Base-by-base conservation (phyloP, 2,113 vertebrate genomes). In the Zingel zingel region DNA sequence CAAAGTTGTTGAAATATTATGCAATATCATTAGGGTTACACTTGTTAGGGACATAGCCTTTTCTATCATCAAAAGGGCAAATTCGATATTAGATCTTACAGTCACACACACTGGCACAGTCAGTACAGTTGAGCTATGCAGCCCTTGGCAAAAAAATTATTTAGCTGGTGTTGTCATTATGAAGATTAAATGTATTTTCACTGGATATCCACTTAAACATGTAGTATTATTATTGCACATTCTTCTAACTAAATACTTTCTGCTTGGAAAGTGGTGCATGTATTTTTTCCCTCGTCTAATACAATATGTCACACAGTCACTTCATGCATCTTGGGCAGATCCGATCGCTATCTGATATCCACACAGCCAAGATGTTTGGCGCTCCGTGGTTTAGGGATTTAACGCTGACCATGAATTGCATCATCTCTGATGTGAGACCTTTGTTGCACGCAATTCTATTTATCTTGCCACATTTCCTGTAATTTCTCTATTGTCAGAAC, bases 41-140 rank as follows among this genome's bases (percentile, higher is more conserved):
- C 8, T 45, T 39, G 48, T 13, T 53, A 63, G 16, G 23, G 15
- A 3, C 14, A 3, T 21, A 50, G 25, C 30, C 27, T 74, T 74
- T 74, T 74, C n/a, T 63, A 69, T 68, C 33, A 63, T 57, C 65
- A 48, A 43, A 57, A 48, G 48, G 51, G 58, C 15, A 72, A 59
- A 71, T 76, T 25, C 11, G 11, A 53, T 54, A 27, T 77, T 57
- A 8, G 6, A 54, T 45, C 1, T 71, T 23, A 61, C 57, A 56
- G 43, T 47, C 39, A 30, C 36, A 45, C 6, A 54, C 11, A 62
- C 30, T 43, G 48, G 27, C 15, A 6, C 18, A 53, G n/a, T 54
- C 50, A 21, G 12, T 13, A 18, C 47, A 62, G 23, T 1, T 11
- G 56, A 76, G 15, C 61, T 25, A 30, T 21, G 15, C 15, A 57